These are phyloP conservation scores for Poecilia wingei DNA, from an alignment of 2,797 vertebrate genomes.

Conservation along the genomic window DNA sequence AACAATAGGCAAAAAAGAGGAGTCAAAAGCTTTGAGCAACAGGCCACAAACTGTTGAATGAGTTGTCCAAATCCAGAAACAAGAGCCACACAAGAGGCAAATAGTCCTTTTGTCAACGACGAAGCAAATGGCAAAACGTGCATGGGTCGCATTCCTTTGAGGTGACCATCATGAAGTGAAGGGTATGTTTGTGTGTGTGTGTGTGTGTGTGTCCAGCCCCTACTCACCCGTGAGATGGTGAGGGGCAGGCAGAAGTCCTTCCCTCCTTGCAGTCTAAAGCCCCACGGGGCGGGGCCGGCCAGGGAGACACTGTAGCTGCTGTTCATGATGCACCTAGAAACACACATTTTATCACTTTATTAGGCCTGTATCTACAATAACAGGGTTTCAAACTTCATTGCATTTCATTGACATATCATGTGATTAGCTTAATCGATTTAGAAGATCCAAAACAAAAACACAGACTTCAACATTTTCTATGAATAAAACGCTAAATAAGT, in stretches of 20 bases:
- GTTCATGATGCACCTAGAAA: conserved; percentile 83
- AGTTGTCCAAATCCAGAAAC: conserved; percentile 51
- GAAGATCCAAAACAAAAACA: neutral
- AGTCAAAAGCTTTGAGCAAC: conserved; percentile 31
- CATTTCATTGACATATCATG: neutral
- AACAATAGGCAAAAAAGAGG: conserved; percentile 37
- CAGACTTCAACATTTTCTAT: neutral
- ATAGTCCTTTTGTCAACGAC: conserved; percentile 45
- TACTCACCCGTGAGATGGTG: conserved; percentile 94
- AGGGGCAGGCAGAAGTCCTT: conserved; percentile 98
- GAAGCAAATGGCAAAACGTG: conserved; percentile 45
- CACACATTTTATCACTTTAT: neutral
- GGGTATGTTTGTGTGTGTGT: conserved; percentile 20
- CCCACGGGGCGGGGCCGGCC: conserved; percentile 94
- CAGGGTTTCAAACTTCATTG: neutral
- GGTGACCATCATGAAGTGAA: conserved; percentile 54
- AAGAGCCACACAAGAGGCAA: conserved; percentile 41
- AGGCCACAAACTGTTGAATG: conserved; percentile 30
- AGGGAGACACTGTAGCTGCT: conserved; percentile 92
- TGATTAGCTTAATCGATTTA: neutral
- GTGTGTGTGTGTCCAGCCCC: conserved; percentile 28
- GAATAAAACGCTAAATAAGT: neutral
- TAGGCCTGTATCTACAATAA: neutral
- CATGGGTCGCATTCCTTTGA: conserved; percentile 55
- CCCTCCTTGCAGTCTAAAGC: conserved; percentile 97